A percentile compares a stretch with the other conserved stretches of the same genome.
Conservation (phyloP, 2,797 vertebrate genomes). For the Tapera naevia region DNA sequence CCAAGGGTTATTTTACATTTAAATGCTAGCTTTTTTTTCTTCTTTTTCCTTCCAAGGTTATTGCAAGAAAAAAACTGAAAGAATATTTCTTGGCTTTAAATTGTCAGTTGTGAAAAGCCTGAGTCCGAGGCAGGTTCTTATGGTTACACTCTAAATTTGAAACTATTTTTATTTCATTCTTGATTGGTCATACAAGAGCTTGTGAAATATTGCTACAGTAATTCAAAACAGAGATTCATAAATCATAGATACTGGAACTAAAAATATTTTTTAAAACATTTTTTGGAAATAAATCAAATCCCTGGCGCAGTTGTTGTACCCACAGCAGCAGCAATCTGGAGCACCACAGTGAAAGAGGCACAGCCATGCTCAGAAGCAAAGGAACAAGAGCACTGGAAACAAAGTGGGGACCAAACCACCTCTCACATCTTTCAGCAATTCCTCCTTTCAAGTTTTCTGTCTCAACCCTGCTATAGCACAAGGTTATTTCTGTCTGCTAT, state of each 20-base stretch:
- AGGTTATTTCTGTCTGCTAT: not conserved
- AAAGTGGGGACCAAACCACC: not conserved
- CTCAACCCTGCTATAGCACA: not conserved
- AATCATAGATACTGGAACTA: not conserved
- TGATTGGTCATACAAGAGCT: not conserved
- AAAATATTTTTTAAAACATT: not conserved
- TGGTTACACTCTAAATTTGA: not conserved
- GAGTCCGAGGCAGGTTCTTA: not conserved
- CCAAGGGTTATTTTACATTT: not conserved
- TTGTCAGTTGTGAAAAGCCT: not conserved
- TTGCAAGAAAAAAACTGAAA: not conserved
- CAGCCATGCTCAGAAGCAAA: not conserved
- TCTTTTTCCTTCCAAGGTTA: not conserved
- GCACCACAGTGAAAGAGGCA: not conserved
- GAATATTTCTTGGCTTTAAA: not conserved
- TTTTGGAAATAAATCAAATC: not conserved
- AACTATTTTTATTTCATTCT: not conserved
- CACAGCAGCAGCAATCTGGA: not conserved
- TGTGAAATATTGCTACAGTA: not conserved
- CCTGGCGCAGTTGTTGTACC: not conserved
- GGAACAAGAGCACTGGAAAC: not conserved
- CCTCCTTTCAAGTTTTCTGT: not conserved
- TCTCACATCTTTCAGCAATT: not conserved
- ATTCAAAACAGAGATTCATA: not conserved
- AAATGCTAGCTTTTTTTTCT: not conserved